phyloP scores from a whole-genome alignment of 2,797 vertebrate genomes.

The Parotocinclus haroldoi region DNA sequence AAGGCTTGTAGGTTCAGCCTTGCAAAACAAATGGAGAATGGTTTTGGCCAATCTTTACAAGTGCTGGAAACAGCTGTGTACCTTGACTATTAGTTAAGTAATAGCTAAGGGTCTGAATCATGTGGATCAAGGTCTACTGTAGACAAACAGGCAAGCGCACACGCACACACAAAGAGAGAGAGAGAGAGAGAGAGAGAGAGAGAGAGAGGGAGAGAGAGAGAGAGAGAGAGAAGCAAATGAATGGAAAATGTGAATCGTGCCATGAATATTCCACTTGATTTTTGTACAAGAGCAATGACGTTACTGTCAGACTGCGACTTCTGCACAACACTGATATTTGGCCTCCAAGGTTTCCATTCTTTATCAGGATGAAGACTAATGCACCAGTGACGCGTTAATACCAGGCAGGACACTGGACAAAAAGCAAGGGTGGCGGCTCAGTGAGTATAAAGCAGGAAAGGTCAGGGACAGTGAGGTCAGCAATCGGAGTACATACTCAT shows the following conservation, averaged over 20 bases:
- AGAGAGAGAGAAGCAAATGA: constrained; percentile 52
- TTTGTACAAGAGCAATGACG: constrained; percentile 9
- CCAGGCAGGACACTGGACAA: constrained; percentile 37
- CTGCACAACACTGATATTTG: constrained; percentile 56
- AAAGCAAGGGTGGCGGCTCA: constrained; percentile 8
- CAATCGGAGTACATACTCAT: constrained; percentile 60
- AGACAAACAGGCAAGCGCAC: constrained; percentile 24
- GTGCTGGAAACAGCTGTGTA: constrained; percentile 54
- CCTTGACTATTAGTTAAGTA: constrained; percentile 61
- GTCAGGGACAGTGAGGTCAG: constrained; percentile 56
- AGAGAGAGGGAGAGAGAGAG: constrained; percentile 42
- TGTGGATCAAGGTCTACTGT: constrained; percentile 55
- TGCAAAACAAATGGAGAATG: constrained; percentile 18
- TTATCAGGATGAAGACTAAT: constrained; percentile 62
- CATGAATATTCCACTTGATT: constrained; percentile 33
- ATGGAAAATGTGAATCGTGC: constrained; percentile 67
- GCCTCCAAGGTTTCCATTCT: constrained; percentile 38
- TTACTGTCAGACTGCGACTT: constrained; percentile 59
- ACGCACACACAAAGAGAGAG: no score
- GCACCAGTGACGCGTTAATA: constrained; percentile 63
- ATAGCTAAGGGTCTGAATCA: constrained; percentile 64
- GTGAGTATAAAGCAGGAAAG: constrained; percentile 30
- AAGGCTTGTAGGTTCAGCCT: constrained; percentile 8
- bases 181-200: constrained; percentile 3
- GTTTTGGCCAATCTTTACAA: constrained; percentile 50